Evolutionary conservation across 2,797 vertebrate genomes (phyloP).

Genomic region (Sebastes cheni): DNA sequence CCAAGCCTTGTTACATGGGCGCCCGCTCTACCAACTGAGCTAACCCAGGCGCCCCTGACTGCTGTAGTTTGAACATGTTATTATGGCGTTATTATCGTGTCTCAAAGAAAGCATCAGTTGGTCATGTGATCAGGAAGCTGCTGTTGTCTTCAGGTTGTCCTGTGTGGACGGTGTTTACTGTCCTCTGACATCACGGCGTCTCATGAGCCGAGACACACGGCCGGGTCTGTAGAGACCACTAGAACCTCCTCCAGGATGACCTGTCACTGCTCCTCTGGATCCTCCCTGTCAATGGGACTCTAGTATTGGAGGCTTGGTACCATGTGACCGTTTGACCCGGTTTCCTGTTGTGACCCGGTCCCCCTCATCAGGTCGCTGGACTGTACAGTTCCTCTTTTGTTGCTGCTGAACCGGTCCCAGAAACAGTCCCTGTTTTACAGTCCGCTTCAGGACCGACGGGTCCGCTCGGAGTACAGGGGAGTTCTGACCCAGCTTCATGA

Average conservation of each 20-base stretch:
- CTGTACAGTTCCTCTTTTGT: constrained; percentile 45
- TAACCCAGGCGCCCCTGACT: no score
- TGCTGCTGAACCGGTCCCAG: constrained; percentile 4
- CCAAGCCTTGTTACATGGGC: no score
- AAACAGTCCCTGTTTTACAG: constrained; percentile 22
- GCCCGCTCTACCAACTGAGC: no score
- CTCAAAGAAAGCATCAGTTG: no score
- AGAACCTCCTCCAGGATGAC: background rate
- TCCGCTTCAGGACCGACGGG: background rate
- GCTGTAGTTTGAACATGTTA: no score
- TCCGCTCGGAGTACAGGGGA: background rate
- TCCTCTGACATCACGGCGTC: no score
- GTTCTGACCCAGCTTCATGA: constrained; percentile 28
- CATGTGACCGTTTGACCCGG: background rate
- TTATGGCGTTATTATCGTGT: no score
- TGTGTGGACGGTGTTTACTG: no score
- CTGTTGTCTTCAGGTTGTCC: no score
- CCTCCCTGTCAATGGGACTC: background rate
- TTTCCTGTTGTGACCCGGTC: constrained; percentile 2
- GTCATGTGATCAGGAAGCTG: no score
- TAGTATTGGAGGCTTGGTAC: background rate
- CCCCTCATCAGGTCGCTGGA: constrained; percentile 41
- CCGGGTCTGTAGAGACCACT: no score
- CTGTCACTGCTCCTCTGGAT: background rate
- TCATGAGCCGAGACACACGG: no score